These are phyloP conservation scores for Nylanderia fulva DNA, from an alignment of 1,140 invertebrate genomes.

Conservation along the genomic window DNA sequence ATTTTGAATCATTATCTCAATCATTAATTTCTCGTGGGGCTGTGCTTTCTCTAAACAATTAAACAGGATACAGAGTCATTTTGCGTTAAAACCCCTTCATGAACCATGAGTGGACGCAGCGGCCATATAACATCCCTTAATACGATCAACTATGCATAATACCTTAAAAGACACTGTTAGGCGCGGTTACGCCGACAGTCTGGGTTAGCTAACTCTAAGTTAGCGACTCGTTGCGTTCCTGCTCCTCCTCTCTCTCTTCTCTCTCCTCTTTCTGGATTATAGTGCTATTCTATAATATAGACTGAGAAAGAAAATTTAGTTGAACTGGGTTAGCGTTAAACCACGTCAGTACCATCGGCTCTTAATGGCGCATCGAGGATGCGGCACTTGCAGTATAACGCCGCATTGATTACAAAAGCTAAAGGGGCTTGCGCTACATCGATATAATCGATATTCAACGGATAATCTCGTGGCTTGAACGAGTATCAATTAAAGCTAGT, in stretches of 20 bases:
- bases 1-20: not conserved
- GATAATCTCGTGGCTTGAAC: constrained; percentile 42
- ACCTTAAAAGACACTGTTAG: constrained; percentile 49
- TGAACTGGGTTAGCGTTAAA: constrained; percentile 54
- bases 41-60: not conserved
- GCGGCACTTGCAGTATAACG: constrained; percentile 49
- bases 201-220: constrained; percentile 27
- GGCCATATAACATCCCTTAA: constrained; percentile 41
- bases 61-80: constrained; percentile 20
- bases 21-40: too few relatives aligned
- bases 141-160: constrained; percentile 38
- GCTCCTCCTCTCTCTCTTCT: not conserved
- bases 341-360: constrained; percentile 32
- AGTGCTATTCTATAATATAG: constrained; percentile 38
- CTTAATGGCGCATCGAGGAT: constrained; percentile 47
- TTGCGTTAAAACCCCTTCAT: constrained; percentile 11
- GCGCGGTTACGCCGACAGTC: constrained; percentile 33
- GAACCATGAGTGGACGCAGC: constrained; percentile 15
- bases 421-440: constrained; percentile 46
- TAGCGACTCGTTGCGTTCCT: constrained; percentile 40
- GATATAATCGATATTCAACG: constrained; percentile 54
- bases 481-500: constrained; percentile 28
- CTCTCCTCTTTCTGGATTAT: constrained; percentile 26
- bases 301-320: constrained; percentile 55
- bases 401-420: constrained; percentile 56